A percentile compares a stretch with the other conserved stretches of the same genome.
These are phyloP conservation scores for Rhynchotus rufescens DNA, from an alignment of 2,797 vertebrate genomes.

Conservation along the genomic window DNA sequence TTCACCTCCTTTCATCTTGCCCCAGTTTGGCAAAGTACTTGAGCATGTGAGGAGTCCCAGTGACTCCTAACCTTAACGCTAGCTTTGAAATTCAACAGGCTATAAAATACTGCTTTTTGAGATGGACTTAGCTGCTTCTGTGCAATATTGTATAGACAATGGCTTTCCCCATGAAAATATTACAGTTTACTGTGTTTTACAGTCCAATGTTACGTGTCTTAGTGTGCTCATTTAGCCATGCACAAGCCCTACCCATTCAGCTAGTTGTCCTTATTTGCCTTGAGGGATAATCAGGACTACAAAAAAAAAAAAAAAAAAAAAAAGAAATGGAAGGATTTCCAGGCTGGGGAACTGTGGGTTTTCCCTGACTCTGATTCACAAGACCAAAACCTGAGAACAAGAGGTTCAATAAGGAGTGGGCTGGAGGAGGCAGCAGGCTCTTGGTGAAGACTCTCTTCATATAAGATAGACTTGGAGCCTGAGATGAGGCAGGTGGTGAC, in stretches of 20 bases:
- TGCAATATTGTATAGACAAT: background rate
- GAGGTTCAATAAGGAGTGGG: background rate
- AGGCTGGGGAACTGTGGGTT: background rate
- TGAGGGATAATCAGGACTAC: background rate
- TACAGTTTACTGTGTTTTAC: constrained; percentile 11
- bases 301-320: background rate
- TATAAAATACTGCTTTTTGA: constrained; percentile 36
- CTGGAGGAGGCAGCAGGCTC: background rate
- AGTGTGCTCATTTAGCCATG: background rate
- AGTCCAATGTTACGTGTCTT: fast-evolving
- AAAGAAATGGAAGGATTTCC: constrained; percentile 49
- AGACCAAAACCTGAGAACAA: constrained; percentile 7
- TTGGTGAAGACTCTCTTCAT: background rate
- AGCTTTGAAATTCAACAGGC: constrained; percentile 27
- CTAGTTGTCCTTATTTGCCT: background rate
- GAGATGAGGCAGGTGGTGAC: background rate
- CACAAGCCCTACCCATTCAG: background rate
- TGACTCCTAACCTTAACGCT: constrained; percentile 52
- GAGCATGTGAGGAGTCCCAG: constrained; percentile 41
- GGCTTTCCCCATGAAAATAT: background rate
- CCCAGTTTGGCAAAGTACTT: constrained; percentile 48
- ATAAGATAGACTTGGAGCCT: background rate
- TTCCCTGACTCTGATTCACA: background rate
- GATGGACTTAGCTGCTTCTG: background rate
- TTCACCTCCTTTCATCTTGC: constrained; percentile 64